These are phyloP conservation scores for Mechanitis mazaeus DNA, from an alignment of 2,888 invertebrate genomes.

Conservation along the genomic window DNA sequence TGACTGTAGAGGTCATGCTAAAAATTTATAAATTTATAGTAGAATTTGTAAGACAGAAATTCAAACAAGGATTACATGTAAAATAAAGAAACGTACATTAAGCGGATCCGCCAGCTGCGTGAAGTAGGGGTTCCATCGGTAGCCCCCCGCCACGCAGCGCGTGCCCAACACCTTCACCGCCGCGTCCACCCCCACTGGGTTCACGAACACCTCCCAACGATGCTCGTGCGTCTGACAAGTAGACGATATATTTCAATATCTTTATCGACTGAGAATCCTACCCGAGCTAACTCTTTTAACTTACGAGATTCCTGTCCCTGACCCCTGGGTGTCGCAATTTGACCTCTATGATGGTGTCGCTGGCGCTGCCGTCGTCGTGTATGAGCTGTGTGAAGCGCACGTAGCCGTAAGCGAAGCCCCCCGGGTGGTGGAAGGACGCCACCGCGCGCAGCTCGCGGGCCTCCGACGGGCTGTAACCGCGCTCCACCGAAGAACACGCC, in stretches of 20 bases:
- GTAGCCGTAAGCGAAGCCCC: constrained; percentile 90
- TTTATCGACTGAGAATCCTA: background rate
- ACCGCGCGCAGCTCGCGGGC: constrained; percentile 90
- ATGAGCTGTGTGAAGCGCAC: constrained; percentile 91
- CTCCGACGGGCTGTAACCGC: constrained; percentile 92
- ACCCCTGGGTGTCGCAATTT: constrained; percentile 92
- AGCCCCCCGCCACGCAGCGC: constrained; percentile 93
- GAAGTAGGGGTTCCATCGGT: constrained; percentile 93
- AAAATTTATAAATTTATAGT: background rate
- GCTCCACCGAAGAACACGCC: constrained; percentile 90
- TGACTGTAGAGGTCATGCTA: constrained; percentile 89
- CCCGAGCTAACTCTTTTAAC: constrained; percentile 14
- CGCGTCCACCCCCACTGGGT: constrained; percentile 94
- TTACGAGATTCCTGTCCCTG: constrained; percentile 86
- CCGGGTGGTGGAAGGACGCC: constrained; percentile 94
- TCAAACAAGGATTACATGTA: background rate
- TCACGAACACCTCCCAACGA: constrained; percentile 94
- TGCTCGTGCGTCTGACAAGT: constrained; percentile 84
- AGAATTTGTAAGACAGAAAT: no score
- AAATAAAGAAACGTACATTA: constrained; percentile 74
- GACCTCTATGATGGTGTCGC: constrained; percentile 93
- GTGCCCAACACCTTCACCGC: constrained; percentile 86
- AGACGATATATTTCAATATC: background rate
- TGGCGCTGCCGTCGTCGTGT: constrained; percentile 89
- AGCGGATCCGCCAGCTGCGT: constrained; percentile 93